Evolutionary conservation across 2,797 vertebrate species (phyloP), one percentile per base, ranked within the genome.

Genomic region (Catharus ustulatus): DNA sequence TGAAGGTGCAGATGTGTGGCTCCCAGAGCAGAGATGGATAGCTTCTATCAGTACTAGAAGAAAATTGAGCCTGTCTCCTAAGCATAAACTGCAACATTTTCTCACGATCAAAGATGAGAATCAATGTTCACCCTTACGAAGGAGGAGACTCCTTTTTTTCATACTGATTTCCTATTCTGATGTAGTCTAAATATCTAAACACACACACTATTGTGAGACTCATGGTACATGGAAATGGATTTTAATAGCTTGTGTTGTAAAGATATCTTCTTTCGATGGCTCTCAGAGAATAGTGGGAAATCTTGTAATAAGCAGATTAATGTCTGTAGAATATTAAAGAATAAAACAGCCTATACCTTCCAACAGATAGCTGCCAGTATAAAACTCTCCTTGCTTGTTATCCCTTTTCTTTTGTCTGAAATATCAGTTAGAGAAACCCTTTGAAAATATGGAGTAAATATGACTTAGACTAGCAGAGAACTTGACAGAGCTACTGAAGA

Each of bases 11-110:
- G 85, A 90, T 88, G 85, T 93, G 87, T 26, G 4, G 67, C 78
- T 94, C 90, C 48, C 89, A 79, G 74, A 84, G 85, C 90, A 84
- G 90, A 93, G 90, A 94, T 84, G 87, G 87, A 90, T 84, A 58
- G 89, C 48, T 84, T 32, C 92, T 79, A 71, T 87, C 78, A 87
- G 67, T 7, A 30, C 59, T 8, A 24, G 61, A 84, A 69, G 74
- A 90, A 90, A 96, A 90, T 38, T 24, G 40, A 95, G 89, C 71
- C 90, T 76, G 40, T 90, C 74, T 93, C 29, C 52, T 59, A 51
- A 34, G 38, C 91, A 84, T 71, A 84, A 90, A 67, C 86, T 76
- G 71, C 84, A 81, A 81, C 62, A 62, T 32, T 48, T 61, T 87
- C 85, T 91, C 66, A 58, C 0, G 0, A 79, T 62, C 66, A 55